Evolutionary conservation across 2,113 vertebrate species (phyloP), one percentile per base, ranked within the genome.

Genomic region (Lathamus discolor): DNA sequence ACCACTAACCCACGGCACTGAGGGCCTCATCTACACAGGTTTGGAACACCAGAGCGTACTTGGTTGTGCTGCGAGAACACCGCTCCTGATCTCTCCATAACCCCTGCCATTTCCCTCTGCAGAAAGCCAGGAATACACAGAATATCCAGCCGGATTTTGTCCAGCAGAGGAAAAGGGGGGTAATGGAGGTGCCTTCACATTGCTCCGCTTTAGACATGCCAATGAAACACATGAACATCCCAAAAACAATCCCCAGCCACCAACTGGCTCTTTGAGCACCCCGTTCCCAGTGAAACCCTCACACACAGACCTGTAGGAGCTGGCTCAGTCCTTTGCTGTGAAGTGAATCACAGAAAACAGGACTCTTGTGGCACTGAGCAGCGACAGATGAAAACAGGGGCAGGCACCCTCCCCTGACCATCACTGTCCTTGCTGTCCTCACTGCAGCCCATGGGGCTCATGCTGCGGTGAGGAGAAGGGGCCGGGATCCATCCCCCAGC

Each of bases 361-460:
- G 76, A 33, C 8, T 91, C 35, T 35, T 31, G 69, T 83, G 69
- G 46, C 69, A 10, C 51, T 28, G 74, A 48, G 3, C 13, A 79
- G n/a, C 0, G 46, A 41, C 17, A 73, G 55, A 37, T 77, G 28
- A 28, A 44, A 12, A 62, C 25, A 61, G 44, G 77, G 39, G 31
- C 61, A 63, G 4, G 0, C 17, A n/a, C n/a, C 44, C 37, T 76
- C 13, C 62, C 52, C 35, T 17, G 12, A 3, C 13, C 49, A 3
- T 23, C 4, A 2, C 64, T 51, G 75, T 11, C 54, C 63, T 66
- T 17, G 25, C 35, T 83, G 39, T 5, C 70, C 46, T 24, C 7
- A 0, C 29, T 48, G 57, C 66, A 70, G 68, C 27, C 73, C 0
- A 0, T 0, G 4, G 69, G 48, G 43, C 37, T 19, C 8, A 0